phyloP scores from a whole-genome alignment of 1,140 invertebrate species.

The Lordiphosa collinella region DNA sequence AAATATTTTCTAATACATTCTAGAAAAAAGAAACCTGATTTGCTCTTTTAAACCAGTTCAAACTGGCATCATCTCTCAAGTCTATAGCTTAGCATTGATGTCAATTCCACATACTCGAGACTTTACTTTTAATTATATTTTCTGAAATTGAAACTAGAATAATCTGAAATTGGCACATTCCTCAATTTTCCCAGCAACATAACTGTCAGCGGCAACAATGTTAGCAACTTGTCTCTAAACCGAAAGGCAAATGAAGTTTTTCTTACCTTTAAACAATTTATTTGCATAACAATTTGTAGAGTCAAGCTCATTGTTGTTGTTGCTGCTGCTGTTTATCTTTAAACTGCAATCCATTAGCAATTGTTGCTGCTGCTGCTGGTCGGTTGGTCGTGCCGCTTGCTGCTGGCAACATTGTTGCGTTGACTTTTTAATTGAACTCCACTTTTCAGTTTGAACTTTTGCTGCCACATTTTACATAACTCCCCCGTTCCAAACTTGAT shows the following conservation, averaged over 20 bases:
- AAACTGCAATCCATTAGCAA: constrained; percentile 32
- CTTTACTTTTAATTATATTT: no score
- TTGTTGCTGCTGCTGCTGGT: background rate
- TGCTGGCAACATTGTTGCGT: constrained; percentile 31
- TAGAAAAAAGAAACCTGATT: no score
- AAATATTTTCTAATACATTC: no score
- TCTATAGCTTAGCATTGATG: no score
- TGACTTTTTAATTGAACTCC: constrained; percentile 55
- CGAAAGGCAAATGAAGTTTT: constrained; percentile 2
- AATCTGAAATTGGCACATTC: no score
- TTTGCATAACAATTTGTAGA: constrained; percentile 54
- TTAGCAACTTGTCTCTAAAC: background rate
- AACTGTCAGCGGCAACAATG: constrained; percentile 12
- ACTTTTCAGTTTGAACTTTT: constrained; percentile 38
- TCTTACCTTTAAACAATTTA: constrained; percentile 18
- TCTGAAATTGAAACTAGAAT: no score
- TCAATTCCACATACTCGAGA: no score
- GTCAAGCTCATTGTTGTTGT: constrained; percentile 10
- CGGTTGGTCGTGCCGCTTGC: constrained; percentile 18
- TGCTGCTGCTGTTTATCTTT: constrained; percentile 12
- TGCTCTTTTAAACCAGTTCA: no score
- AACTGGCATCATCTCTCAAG: no score
- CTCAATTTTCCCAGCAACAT: no score
- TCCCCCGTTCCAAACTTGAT: constrained; percentile 35
- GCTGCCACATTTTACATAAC: constrained; percentile 52